These are phyloP conservation scores for Dendrolimus punctatus DNA, from an alignment of 1,140 invertebrate species.

Conservation along the genomic window DNA sequence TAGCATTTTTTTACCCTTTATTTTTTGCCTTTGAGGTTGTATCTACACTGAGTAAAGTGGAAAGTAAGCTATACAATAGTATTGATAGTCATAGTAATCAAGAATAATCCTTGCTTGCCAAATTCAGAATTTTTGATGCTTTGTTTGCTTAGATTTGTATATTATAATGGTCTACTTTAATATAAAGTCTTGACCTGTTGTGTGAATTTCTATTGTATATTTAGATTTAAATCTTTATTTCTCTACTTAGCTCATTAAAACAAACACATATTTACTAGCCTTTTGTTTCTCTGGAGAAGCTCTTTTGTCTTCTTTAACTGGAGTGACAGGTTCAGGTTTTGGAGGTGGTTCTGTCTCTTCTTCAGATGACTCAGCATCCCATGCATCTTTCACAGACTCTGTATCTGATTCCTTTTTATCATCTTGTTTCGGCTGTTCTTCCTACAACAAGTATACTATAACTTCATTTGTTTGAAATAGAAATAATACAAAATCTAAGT, in stretches of 20 bases:
- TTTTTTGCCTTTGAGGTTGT: no score
- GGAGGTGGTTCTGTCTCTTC: constrained; percentile 72
- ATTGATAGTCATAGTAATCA: no score
- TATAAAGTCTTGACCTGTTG: no score
- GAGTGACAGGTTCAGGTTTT: constrained; percentile 55
- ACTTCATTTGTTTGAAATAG: constrained; percentile 1
- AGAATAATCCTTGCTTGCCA: no score
- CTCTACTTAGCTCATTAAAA: neutral
- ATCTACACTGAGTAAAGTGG: no score
- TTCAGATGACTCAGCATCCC: constrained; percentile 84
- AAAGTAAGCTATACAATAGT: no score
- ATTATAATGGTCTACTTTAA: no score
- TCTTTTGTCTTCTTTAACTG: constrained; percentile 34
- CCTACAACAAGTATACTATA: constrained; percentile 18
- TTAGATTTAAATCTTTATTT: no score
- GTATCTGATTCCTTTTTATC: constrained; percentile 70
- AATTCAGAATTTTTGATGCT: no score
- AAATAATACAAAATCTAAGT: neutral
- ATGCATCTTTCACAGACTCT: constrained; percentile 83
- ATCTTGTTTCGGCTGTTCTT: constrained; percentile 44
- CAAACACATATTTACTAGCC: constrained; percentile 21
- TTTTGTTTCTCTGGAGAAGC: constrained; percentile 34
- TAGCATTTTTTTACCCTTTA: no score
- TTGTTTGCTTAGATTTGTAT: no score
- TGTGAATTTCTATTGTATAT: no score